These are phyloP conservation scores for Mystacornis crossleyi DNA, from an alignment of 2,113 vertebrate species.

Conservation along the genomic window DNA sequence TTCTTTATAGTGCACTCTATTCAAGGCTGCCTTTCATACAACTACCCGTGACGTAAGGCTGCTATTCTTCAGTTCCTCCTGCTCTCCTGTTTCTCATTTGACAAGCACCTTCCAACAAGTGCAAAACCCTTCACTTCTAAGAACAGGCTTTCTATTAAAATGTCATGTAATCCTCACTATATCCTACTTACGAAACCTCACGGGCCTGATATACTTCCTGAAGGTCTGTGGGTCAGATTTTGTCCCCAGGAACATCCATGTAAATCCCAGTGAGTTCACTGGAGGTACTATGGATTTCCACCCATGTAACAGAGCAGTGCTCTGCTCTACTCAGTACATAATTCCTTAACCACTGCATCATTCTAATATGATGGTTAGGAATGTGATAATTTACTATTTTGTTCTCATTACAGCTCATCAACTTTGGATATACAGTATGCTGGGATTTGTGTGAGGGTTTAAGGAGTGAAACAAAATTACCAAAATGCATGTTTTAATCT, in stretches of 20 bases:
- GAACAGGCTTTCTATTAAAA: conserved; percentile 29
- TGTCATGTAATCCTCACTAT: neutral
- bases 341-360: neutral
- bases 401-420: neutral
- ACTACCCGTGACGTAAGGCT: conserved; percentile 43
- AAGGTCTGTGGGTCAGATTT: neutral
- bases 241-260: neutral
- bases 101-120: conserved; percentile 43
- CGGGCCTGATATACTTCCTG: neutral
- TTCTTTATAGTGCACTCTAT: conserved; percentile 53
- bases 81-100: conserved; percentile 41
- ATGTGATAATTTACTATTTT: neutral
- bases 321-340: neutral
- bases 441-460: neutral
- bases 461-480: neutral
- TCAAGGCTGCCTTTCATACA: conserved; percentile 49
- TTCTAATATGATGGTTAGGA: neutral
- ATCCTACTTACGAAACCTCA: neutral
- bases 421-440: neutral
- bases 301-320: fast-evolving
- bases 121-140: conserved; percentile 31
- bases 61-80: conserved; percentile 49
- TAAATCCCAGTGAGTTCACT: neutral
- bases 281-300: neutral
- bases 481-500: neutral